Evolutionary conservation across 2,888 invertebrate species (phyloP).

Genomic region (Deilephila elpenor): DNA sequence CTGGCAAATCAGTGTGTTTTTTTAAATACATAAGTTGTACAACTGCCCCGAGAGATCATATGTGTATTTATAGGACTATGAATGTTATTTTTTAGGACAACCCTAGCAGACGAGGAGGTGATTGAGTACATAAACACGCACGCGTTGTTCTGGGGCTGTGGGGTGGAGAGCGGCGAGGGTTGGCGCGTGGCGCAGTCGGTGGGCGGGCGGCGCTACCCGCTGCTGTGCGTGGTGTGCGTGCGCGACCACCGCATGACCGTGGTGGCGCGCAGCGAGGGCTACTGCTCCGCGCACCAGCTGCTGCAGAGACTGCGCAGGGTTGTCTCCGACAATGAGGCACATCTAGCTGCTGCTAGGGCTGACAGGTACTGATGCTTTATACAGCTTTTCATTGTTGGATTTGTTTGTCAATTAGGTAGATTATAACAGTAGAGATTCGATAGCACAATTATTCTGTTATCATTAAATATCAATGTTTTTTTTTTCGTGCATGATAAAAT

Average conservation of each 20-base stretch:
- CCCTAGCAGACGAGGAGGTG: constrained; percentile 89
- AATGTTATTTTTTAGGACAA: constrained; percentile 78
- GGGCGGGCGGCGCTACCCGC: constrained; percentile 91
- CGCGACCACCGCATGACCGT: constrained; percentile 97
- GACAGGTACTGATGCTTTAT: constrained; percentile 86
- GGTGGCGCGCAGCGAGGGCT: constrained; percentile 95
- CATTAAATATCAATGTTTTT: too few relatives aligned
- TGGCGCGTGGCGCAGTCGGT: constrained; percentile 96
- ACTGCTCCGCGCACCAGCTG: constrained; percentile 89
- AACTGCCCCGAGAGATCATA: too few relatives aligned
- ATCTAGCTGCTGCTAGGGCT: constrained; percentile 93
- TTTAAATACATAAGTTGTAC: too few relatives aligned
- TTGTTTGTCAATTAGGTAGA: too few relatives aligned
- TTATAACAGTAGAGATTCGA: too few relatives aligned
- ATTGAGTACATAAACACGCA: constrained; percentile 92
- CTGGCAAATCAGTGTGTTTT: too few relatives aligned
- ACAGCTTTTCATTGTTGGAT: neutral
- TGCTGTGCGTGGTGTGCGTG: constrained; percentile 95
- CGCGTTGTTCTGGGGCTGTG: constrained; percentile 97
- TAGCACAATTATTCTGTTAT: too few relatives aligned
- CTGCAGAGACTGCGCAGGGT: constrained; percentile 89
- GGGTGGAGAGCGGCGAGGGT: constrained; percentile 94
- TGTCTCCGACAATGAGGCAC: constrained; percentile 94
- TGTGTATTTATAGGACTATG: neutral
- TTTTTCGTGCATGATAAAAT: too few relatives aligned